Evolutionary conservation across 2,113 vertebrate genomes (phyloP), one percentile per base, ranked within the genome.

Genomic region (Syngnathus scovelli): DNA sequence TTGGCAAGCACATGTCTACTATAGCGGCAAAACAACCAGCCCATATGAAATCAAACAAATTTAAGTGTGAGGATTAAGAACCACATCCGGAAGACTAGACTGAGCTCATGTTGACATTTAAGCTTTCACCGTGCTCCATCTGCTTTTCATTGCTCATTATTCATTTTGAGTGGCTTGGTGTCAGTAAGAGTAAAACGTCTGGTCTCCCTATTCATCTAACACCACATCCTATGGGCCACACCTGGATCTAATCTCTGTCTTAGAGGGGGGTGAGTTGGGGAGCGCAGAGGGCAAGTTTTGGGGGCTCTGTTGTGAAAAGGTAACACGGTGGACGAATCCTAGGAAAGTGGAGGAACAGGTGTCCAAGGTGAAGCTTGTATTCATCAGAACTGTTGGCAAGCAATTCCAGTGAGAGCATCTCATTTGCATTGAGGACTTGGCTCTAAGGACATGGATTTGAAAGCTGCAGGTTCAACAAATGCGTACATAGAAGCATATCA

Each of bases 171-270:
- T 37, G 59, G 74, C 66, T 60, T 70, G 71, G 70, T 77, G 75
- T 80, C 66, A 49, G 67, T 41, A 61, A 71, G 27, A 76, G 68
- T 61, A 65, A 0, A 68, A 77, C 55, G 68, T 70, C 70, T 72
- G 74, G 77, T 67, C 80, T 84, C 61, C 44, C 70, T 41, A 63
- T 81, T 79, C 72, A 77, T 67, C 63, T 61, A 69, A 76, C 71
- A 46, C 48, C 59, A 56, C 73, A 76, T 64, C 67, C 78, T 69
- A 73, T 23, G 37, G 74, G 52, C 52, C 59, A 64, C 80, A 84
- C 83, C 83, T 89, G 86, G 81, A 84, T 77, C 62, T 81, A 80
- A 87, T 89, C 83, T 83, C 52, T 41, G 72, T 83, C 78, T 77
- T 74, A 67, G 49, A 39, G 56, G n/a, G 61, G 61, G 48, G 49